Conservation (phyloP, 2,113 vertebrate genomes). For the Oophaga pumilio region DNA sequence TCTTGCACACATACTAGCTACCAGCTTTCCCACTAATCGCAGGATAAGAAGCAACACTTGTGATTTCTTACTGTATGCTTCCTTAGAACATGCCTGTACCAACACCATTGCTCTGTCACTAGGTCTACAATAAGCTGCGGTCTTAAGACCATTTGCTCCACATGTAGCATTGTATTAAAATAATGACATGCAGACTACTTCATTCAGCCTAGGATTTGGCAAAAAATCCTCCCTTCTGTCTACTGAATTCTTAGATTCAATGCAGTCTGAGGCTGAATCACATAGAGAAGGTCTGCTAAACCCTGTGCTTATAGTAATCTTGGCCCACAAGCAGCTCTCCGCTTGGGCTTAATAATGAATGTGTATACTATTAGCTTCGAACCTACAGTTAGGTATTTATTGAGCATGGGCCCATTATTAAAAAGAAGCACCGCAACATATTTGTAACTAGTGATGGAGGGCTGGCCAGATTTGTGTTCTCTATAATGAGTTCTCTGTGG, state of each 20-base stretch:
- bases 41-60: background rate
- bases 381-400: background rate
- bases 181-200: background rate
- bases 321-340: background rate
- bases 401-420: background rate
- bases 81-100: background rate
- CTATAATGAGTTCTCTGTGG: background rate
- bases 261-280: background rate
- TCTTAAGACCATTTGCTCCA: background rate
- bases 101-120: background rate
- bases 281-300: background rate
- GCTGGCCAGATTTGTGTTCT: background rate
- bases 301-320: background rate
- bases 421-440: background rate
- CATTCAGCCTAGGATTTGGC: background rate
- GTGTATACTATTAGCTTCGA: no score
- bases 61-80: background rate
- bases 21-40: background rate
- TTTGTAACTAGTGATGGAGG: background rate
- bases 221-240: background rate
- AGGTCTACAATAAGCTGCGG: background rate
- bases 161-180: constrained; percentile 3
- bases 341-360: no score
- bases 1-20: background rate
- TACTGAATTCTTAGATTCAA: background rate